A percentile compares a stretch with the other conserved stretches of the same genome.
phyloP scores from a whole-genome alignment of 2,113 vertebrate species.

The Sus scrofa region DNA sequence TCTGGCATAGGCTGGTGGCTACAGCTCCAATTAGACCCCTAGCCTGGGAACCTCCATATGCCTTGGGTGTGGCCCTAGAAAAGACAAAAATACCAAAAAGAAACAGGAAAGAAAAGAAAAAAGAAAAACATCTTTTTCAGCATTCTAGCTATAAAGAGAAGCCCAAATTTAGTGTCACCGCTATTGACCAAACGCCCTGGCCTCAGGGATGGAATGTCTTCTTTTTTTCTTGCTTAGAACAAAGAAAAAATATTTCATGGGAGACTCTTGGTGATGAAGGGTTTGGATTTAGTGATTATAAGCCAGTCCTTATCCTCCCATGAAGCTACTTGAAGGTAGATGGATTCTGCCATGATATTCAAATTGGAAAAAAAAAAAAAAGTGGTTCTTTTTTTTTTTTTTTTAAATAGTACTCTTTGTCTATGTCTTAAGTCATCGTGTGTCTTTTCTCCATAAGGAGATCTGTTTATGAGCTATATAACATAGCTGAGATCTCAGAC shows the following conservation, averaged over 20 bases:
- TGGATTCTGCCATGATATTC: not conserved
- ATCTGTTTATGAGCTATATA: not conserved
- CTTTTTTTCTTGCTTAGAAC: not conserved
- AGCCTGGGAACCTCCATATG: too few relatives aligned
- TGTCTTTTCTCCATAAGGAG: not conserved
- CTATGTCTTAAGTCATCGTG: not conserved
- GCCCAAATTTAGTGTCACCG: not conserved
- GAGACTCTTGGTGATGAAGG: not conserved
- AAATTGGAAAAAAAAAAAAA: not conserved
- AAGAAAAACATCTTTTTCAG: not conserved
- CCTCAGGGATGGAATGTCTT: not conserved
- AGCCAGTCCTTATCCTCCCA: not conserved
- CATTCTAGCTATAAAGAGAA: not conserved
- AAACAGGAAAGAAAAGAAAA: too few relatives aligned
- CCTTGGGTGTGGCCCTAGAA: too few relatives aligned
- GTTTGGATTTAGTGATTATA: not conserved
- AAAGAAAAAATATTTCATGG: not conserved
- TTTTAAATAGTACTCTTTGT: not conserved
- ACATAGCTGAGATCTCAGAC: not conserved
- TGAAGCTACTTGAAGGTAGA: not conserved
- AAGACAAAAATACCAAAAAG: too few relatives aligned
- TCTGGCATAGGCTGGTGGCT: too few relatives aligned
- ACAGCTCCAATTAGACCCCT: too few relatives aligned
- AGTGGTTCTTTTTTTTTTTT: constrained; percentile 5
- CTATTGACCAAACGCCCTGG: not conserved